Conservation (phyloP, 2,113 vertebrate species). For the Amia ocellicauda region DNA sequence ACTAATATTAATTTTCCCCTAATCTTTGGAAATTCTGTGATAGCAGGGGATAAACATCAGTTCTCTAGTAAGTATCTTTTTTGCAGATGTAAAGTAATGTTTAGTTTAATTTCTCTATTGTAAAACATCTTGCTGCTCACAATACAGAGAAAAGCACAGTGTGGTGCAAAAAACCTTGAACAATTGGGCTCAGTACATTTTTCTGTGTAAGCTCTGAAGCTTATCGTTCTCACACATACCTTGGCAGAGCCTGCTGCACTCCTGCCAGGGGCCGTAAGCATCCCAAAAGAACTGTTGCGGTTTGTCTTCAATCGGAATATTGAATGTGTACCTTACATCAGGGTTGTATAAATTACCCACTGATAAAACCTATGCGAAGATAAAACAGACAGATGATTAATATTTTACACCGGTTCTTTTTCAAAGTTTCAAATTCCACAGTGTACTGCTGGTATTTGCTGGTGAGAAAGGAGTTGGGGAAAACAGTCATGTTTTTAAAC, state of each 20-base stretch:
- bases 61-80: too few relatives aligned
- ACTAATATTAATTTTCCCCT: too few relatives aligned
- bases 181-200: background rate
- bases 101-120: too few relatives aligned
- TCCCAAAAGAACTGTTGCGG: conserved; percentile 95
- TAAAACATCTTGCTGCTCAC: too few relatives aligned
- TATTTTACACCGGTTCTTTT: background rate
- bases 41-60: too few relatives aligned
- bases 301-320: conserved; percentile 91
- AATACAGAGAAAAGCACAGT: too few relatives aligned
- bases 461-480: background rate
- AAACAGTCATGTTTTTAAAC: too few relatives aligned
- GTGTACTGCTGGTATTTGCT: too few relatives aligned
- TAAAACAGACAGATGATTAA: background rate
- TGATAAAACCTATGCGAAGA: conserved; percentile 78
- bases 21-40: too few relatives aligned
- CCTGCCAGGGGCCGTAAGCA: conserved; percentile 87
- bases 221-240: conserved; percentile 60
- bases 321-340: conserved; percentile 92
- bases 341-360: conserved; percentile 94
- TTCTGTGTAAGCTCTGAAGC: background rate
- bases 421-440: background rate
- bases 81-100: too few relatives aligned
- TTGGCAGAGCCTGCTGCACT: conserved; percentile 92
- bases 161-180: too few relatives aligned